Evolutionary conservation across 1,140 invertebrate genomes (phyloP).

Genomic region (Brachionus rotundiformis): DNA sequence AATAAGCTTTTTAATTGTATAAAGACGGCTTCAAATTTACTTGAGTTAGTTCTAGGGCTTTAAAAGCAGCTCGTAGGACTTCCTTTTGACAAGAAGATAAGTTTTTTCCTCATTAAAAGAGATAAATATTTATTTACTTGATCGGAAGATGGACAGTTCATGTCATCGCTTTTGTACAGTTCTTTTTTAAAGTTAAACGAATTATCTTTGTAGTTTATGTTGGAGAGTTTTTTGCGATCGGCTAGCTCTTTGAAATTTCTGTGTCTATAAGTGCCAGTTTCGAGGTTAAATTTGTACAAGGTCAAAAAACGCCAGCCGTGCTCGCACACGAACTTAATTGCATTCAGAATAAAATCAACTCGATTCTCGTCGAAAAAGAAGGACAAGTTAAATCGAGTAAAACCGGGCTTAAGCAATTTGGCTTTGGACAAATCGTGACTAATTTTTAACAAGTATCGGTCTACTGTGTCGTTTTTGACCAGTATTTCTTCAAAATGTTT

Average conservation of each 20-base stretch:
- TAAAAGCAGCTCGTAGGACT: slow-evolving; percentile 32
- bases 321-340: slow-evolving; percentile 80
- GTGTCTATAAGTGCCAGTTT: slow-evolving; percentile 86
- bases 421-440: slow-evolving; percentile 2
- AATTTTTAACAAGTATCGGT: slow-evolving; percentile 9
- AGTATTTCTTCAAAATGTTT: slow-evolving; percentile 38
- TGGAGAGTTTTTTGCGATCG: slow-evolving; percentile 24
- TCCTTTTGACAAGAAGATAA: not conserved
- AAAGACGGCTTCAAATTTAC: not conserved
- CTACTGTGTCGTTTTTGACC: slow-evolving; percentile 26
- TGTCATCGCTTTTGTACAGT: not conserved
- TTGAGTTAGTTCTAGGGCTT: slow-evolving; percentile 26
- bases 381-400: slow-evolving; percentile 79
- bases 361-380: slow-evolving; percentile 80
- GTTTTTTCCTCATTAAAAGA: too few relatives aligned
- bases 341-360: slow-evolving; percentile 77
- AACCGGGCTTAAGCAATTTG: slow-evolving; percentile 71
- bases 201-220: slow-evolving; percentile 41
- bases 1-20: not conserved
- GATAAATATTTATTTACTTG: not conserved
- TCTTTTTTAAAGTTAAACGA: slow-evolving; percentile 18
- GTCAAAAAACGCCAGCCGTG: slow-evolving; percentile 85
- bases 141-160: slow-evolving; percentile 13
- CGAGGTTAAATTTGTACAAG: slow-evolving; percentile 79
- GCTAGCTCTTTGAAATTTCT: slow-evolving; percentile 59